These are phyloP conservation scores for Eristalis pertinax DNA, from an alignment of 2,888 invertebrate species.

Conservation along the genomic window DNA sequence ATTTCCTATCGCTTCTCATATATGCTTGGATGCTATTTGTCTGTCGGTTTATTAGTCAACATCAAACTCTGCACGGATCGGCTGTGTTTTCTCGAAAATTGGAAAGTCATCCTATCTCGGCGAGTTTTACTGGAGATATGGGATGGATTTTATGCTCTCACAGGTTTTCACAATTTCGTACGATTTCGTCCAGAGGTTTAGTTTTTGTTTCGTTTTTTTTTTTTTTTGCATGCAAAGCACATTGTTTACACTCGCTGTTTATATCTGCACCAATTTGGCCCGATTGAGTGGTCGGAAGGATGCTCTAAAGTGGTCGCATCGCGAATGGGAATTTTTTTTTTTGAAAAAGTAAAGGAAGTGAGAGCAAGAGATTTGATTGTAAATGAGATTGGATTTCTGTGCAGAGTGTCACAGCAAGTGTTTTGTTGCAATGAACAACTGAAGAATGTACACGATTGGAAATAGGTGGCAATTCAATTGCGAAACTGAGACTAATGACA, in stretches of 20 bases:
- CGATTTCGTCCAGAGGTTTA: slow-evolving; percentile 11
- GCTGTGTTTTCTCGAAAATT: slow-evolving; percentile 42
- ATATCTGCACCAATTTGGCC: neutral
- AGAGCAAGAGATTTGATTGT: neutral
- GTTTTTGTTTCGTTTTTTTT: no score
- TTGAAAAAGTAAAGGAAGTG: neutral
- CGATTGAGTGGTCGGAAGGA: slow-evolving; percentile 6
- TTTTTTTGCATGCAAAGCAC: neutral
- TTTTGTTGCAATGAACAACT: neutral
- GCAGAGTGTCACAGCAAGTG: neutral
- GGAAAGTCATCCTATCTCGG: slow-evolving; percentile 22
- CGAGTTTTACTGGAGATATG: slow-evolving; percentile 18
- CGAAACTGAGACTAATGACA: neutral
- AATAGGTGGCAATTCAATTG: neutral
- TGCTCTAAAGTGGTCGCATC: neutral
- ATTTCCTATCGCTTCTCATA: neutral
- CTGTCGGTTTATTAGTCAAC: slow-evolving; percentile 62
- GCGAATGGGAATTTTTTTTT: neutral
- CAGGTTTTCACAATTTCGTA: slow-evolving; percentile 28
- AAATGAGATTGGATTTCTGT: neutral
- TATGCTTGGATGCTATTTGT: slow-evolving; percentile 44
- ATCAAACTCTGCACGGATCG: slow-evolving; percentile 51
- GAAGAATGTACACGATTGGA: no score
- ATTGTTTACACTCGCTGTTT: slow-evolving; percentile 29
- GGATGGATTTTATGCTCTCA: slow-evolving; percentile 56